These are phyloP conservation scores for Lingula anatina DNA, from an alignment of 2,888 invertebrate genomes.

Conservation along the genomic window DNA sequence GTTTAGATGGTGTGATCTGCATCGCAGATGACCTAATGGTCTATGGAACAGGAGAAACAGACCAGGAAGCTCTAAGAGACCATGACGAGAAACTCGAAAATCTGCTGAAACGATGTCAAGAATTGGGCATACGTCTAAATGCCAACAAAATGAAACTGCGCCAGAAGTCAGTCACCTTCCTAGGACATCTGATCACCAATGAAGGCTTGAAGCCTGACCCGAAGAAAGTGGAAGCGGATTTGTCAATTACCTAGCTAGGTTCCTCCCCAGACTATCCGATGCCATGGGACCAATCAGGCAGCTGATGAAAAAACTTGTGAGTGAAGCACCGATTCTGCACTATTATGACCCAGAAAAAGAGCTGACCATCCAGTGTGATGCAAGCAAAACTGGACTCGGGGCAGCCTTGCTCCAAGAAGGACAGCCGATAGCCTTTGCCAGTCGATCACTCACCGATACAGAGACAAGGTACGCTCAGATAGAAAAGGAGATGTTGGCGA, in stretches of 20 bases:
- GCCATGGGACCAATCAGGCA: conserved; percentile 14
- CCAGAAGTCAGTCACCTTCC: no score
- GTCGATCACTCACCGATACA: conserved; percentile 13
- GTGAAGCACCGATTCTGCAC: conserved; percentile 6
- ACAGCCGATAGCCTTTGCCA: conserved; percentile 14
- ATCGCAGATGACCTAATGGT: no score
- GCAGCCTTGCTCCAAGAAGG: conserved; percentile 7
- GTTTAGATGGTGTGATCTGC: no score
- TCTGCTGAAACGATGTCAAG: no score
- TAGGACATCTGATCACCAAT: conserved; percentile 4
- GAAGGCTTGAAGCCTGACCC: conserved; percentile 11
- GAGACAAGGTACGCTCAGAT: conserved; percentile 19
- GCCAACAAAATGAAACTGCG: no score
- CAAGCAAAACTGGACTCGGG: conserved; percentile 3
- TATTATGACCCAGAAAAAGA: conserved; percentile 3
- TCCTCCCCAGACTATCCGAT: conserved; percentile 15
- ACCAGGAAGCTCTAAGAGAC: no score
- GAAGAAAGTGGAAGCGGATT: conserved; percentile 15
- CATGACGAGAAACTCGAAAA: no score
- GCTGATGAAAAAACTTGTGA: conserved; percentile 10
- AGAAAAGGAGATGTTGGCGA: conserved; percentile 19
- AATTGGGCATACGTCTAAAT: no score
- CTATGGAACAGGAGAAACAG: no score
- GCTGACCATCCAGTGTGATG: conserved; percentile 1
- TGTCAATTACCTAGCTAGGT: conserved; percentile 15